Percentiles rank a stretch among this genome's conserved stretches.
phyloP scores from a whole-genome alignment of 2,888 invertebrate genomes.

The Ormyrus labotus region DNA sequence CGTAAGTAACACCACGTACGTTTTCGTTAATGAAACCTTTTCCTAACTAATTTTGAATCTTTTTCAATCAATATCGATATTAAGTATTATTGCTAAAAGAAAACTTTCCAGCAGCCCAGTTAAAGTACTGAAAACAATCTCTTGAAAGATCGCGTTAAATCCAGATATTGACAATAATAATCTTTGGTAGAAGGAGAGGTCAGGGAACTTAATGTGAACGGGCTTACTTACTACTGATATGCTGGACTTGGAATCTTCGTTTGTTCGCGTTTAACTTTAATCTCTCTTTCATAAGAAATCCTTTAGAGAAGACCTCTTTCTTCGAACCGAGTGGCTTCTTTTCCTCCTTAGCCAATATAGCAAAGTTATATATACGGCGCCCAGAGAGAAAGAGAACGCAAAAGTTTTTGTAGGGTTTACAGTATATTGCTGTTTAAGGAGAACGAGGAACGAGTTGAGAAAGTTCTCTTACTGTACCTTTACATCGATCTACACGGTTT shows the following conservation, averaged over 20 bases:
- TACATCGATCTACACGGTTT: conserved; percentile 20
- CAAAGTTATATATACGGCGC: conserved; percentile 7
- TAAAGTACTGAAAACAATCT: no score
- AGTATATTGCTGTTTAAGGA: conserved; percentile 37
- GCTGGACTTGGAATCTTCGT: conserved; percentile 6
- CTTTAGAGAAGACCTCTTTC: conserved; percentile 14
- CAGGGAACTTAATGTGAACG: not conserved
- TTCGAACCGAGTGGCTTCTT: conserved; percentile 21
- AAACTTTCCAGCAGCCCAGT: no score
- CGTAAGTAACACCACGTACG: not conserved
- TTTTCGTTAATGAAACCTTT: no score
- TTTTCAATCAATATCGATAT: no score
- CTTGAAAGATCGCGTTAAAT: no score
- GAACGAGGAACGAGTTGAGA: conserved; percentile 16
- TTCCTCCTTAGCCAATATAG: not conserved
- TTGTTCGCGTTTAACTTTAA: conserved; percentile 26
- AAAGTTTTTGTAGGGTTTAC: conserved; percentile 32
- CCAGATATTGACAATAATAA: not conserved
- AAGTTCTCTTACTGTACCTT: conserved; percentile 18
- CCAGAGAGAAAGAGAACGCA: conserved; percentile 10
- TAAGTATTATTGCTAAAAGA: no score
- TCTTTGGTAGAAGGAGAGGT: not conserved
- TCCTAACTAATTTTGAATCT: no score
- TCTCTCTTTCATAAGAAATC: conserved; percentile 17
- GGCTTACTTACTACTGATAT: not conserved